Evolutionary conservation across 2,797 vertebrate species (phyloP), one percentile per base, ranked within the genome.

Genomic region (Propithecus deckenii): DNA sequence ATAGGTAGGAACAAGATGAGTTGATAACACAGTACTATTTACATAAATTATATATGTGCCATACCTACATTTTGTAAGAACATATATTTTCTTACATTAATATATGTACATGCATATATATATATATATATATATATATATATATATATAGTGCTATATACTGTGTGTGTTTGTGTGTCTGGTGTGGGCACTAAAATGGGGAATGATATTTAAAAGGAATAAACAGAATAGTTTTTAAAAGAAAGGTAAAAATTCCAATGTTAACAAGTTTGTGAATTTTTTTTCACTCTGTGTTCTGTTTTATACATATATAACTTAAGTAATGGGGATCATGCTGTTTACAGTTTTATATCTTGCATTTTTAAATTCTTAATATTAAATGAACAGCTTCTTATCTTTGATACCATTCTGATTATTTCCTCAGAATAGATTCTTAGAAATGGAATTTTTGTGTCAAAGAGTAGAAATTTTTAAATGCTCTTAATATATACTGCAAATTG

Each of bases 321-420:
- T 69, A 59, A 81, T 15, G 86, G 25, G 18, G 48, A 67, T 80
- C 41, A 74, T 48, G 13, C 80, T 65, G 61, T 32, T 74, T 74
- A n/a, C 30, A 72, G 28, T 74, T 93, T 74, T 43, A 80, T 61
- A 69, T 35, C 14, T 67, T 25, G 7, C 25, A 80, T 67, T 67
- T 72, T 59, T 50, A 67, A 86, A 74, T 89, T 79, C 55, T 93
- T 94, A 65, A 96, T 55, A 93, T 57, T 91, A 87, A 81, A 75
- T 86, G 22, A 94, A 76, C 2, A 69, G n/a, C 48, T 75, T 86
- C 13, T 7, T 30, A 35, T 81, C 41, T 91, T 87, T 65, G 23
- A 91, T 74, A 50, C 50, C 9, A 83, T 43, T 94, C 46, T 50
- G 48, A 86, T 79, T 61, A 67, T 81, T 81, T 76, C 30, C 80